Evolutionary conservation across 2,888 invertebrate genomes (phyloP), one percentile per base, ranked within the genome.

Genomic region (Ceriagrion tenellum): DNA sequence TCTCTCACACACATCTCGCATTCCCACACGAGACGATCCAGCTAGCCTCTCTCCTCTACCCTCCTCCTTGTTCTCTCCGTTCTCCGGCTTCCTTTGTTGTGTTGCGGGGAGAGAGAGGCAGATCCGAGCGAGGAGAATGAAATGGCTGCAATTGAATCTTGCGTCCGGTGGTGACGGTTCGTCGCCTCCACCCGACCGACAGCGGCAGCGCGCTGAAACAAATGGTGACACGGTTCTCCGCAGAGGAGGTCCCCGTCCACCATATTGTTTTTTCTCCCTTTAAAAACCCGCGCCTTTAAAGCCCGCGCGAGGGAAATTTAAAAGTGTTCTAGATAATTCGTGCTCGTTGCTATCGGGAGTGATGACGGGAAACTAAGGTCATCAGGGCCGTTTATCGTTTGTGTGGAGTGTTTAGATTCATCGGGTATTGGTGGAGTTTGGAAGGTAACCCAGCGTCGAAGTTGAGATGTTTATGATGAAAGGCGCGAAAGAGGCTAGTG

Each of bases 261-360:
- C 47, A 69, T 40, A 55, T 93, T 63, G 93, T 74, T 93, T 93
- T 93, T 74, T 59, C 59, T 59, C 59, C 93, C 93, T 93, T 93
- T 93, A 93, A 69, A 69, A 59, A 69, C 93, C 69, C 69, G 93
- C 93, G 63, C 59, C 93, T 93, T 93, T 93, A 63, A 93, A 93
- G 90, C 26, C 47, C 63, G 59, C n/a, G 16, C 69, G 93, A n/a
- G 40, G 40, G 47, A 74, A 93, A 63, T 93, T 93, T 93, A 93
- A 93, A 93, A 69, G 74, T 59, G 59, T n/a, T 13, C 35, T 35
- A 8, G 47, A 47, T 47, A 47, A 47, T 47, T 47, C 8, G 47
- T 47, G 8, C 47, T 47, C 47, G 2, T 47, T 4, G 47, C 47
- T 47, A 47, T 47, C 47, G 8, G 2, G 47, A 8, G 47, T 47